Percentiles rank a stretch among this genome's conserved stretches.
Conservation (phyloP, 2,797 vertebrate genomes). For the Prionace glauca region DNA sequence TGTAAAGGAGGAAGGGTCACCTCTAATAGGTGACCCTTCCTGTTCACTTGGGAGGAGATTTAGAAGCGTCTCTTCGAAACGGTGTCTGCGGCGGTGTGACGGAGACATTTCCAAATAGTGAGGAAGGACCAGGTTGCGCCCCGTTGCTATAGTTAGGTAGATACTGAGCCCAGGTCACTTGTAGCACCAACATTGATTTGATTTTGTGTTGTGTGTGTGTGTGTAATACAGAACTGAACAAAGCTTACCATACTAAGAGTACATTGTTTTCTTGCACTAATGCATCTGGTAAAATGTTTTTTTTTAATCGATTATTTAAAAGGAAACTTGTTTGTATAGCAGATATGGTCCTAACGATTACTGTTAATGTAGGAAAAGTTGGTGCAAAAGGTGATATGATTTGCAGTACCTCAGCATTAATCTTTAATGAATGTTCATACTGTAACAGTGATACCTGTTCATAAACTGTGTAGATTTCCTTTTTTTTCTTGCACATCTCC, state of each 20-base stretch:
- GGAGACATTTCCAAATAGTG: not conserved
- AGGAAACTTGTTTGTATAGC: slow-evolving; percentile 38
- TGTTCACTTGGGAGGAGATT: not conserved
- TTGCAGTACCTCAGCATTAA: slow-evolving; percentile 38
- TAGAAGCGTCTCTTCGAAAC: not conserved
- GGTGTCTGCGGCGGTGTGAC: not conserved
- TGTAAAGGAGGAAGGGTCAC: not conserved
- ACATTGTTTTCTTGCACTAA: slow-evolving; percentile 37
- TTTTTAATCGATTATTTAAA: slow-evolving; percentile 36
- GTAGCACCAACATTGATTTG: slow-evolving; percentile 25
- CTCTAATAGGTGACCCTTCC: not conserved
- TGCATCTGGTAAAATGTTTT: slow-evolving; percentile 34
- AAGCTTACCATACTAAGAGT: slow-evolving; percentile 34
- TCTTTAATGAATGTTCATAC: slow-evolving; percentile 37
- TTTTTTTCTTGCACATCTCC: slow-evolving; percentile 19
- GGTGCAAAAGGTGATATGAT: slow-evolving; percentile 37
- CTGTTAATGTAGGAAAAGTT: slow-evolving; percentile 37
- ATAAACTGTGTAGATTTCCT: slow-evolving; percentile 36
- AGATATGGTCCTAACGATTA: slow-evolving; percentile 36
- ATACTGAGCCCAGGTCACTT: slow-evolving; percentile 25
- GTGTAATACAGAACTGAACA: slow-evolving; percentile 25
- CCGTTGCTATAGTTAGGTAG: slow-evolving; percentile 1
- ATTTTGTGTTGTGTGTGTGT: not conserved
- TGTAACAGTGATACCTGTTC: slow-evolving; percentile 34
- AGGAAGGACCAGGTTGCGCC: slow-evolving; percentile 25